Evolutionary conservation across 2,113 vertebrate genomes (phyloP).

Genomic region (Tenrec ecaudatus): DNA sequence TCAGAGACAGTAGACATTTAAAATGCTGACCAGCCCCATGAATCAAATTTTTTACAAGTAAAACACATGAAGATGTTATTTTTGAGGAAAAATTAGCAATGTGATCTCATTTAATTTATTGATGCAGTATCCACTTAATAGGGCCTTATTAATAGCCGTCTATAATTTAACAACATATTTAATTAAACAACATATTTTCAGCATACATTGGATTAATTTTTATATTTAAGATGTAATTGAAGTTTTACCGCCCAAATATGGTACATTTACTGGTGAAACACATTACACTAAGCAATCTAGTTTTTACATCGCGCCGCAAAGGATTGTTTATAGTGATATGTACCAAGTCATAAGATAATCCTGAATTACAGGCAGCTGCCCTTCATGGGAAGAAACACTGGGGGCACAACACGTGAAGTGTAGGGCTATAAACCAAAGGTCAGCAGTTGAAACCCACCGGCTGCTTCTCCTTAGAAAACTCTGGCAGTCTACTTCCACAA

Average conservation of each 20-base stretch:
- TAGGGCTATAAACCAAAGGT: too few relatives aligned
- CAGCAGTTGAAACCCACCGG: too few relatives aligned
- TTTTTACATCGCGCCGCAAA: slow-evolving; percentile 62
- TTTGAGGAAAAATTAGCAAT: neutral
- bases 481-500: too few relatives aligned
- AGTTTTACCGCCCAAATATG: slow-evolving; percentile 73
- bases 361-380: neutral
- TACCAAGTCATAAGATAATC: slow-evolving; percentile 61
- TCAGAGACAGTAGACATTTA: slow-evolving; percentile 54
- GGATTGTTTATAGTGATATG: slow-evolving; percentile 47
- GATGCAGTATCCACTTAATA: slow-evolving; percentile 59
- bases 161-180: slow-evolving; percentile 29
- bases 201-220: slow-evolving; percentile 74
- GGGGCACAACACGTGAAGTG: too few relatives aligned
- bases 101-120: slow-evolving; percentile 43
- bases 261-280: slow-evolving; percentile 69
- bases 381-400: neutral
- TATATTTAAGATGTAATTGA: slow-evolving; percentile 79
- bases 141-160: slow-evolving; percentile 49
- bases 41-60: slow-evolving; percentile 72
- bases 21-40: slow-evolving; percentile 45
- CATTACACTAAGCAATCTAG: slow-evolving; percentile 65
- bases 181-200: slow-evolving; percentile 72
- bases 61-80: slow-evolving; percentile 48
- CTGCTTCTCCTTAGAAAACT: too few relatives aligned